Evolutionary conservation across 2,797 vertebrate genomes (phyloP).

Genomic region (Pseudocheirus occidentalis): DNA sequence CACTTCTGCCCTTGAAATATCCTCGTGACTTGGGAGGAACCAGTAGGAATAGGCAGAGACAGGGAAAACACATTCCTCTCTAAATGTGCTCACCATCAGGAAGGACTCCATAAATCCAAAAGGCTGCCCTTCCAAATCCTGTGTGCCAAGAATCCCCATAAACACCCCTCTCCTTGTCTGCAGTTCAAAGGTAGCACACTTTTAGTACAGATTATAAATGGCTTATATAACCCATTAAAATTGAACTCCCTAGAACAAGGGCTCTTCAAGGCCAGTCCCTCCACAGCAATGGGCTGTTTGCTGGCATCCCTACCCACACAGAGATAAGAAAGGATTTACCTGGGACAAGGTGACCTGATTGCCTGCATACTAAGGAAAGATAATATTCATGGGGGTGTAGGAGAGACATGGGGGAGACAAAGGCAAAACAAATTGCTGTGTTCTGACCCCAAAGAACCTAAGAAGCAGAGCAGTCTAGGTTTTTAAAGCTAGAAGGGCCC

Average conservation of each 20-base stretch:
- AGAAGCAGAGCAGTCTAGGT: neutral
- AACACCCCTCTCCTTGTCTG: constrained; percentile 48
- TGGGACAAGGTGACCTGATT: constrained; percentile 70
- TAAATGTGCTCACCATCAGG: neutral
- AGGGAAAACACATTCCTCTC: neutral
- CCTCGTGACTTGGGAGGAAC: constrained; percentile 23
- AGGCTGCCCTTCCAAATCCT: constrained; percentile 17
- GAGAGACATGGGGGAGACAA: neutral
- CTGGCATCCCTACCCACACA: constrained; percentile 2
- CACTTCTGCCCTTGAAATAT: neutral
- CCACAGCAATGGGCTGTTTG: neutral
- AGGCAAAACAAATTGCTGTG: neutral
- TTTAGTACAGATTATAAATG: constrained; percentile 53
- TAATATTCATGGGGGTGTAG: constrained; percentile 54
- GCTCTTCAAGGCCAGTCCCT: neutral
- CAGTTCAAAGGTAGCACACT: constrained; percentile 62
- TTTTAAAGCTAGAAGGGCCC: neutral
- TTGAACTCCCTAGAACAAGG: constrained; percentile 13
- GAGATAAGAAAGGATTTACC: constrained; percentile 20
- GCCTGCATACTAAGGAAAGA: constrained; percentile 44
- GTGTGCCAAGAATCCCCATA: constrained; percentile 51
- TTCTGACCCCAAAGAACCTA: neutral
- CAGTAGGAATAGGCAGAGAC: neutral
- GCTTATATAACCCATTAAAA: constrained; percentile 57
- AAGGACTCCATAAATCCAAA: constrained; percentile 29